phyloP scores from a whole-genome alignment of 1,140 invertebrate species.

The Ruditapes philippinarum region DNA sequence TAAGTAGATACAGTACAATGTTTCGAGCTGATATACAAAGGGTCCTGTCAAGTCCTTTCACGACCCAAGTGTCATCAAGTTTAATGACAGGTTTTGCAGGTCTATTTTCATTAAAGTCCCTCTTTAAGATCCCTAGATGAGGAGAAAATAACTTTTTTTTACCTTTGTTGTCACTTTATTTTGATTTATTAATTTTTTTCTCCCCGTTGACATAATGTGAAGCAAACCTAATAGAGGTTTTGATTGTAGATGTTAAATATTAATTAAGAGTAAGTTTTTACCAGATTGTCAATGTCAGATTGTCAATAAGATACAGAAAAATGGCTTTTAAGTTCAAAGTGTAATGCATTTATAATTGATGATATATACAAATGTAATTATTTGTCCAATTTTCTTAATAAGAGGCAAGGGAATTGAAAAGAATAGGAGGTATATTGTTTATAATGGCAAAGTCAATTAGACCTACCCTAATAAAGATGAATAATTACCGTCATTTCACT shows the following conservation, averaged over 20 bases:
- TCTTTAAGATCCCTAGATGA: background rate
- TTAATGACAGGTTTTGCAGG: background rate
- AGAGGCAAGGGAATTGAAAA: background rate
- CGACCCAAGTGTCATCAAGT: background rate
- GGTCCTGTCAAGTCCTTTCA: background rate
- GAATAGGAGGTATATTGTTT: conserved; percentile 12
- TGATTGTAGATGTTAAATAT: too few relatives aligned
- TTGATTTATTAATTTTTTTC: too few relatives aligned
- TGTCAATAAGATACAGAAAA: background rate
- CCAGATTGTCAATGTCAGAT: background rate
- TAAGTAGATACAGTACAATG: background rate
- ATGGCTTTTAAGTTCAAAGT: background rate
- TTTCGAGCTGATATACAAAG: background rate
- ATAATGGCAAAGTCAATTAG: too few relatives aligned
- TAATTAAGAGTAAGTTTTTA: too few relatives aligned
- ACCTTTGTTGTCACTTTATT: background rate
- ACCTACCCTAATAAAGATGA: too few relatives aligned
- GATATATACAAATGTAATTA: background rate
- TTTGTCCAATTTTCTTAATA: background rate
- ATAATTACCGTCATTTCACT: too few relatives aligned
- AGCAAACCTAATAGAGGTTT: too few relatives aligned
- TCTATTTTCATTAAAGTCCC: background rate
- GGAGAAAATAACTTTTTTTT: background rate
- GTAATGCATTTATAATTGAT: background rate
- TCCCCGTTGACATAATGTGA: too few relatives aligned